phyloP scores from a whole-genome alignment of 1,140 invertebrate species.

The Leptopilina boulardi region DNA sequence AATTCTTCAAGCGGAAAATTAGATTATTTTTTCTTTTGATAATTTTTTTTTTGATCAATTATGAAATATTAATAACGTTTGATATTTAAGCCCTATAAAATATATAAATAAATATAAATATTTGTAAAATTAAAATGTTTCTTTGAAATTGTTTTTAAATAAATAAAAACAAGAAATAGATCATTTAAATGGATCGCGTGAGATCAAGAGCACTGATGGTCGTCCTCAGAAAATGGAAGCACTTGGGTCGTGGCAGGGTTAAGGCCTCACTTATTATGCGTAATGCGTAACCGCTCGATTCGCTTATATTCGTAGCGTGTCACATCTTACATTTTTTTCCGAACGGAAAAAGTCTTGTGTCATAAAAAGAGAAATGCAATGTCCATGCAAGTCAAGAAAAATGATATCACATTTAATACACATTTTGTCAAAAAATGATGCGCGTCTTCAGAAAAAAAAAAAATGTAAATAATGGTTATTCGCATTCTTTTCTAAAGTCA shows the following conservation, averaged over 20 bases:
- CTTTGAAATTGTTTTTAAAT: too few species aligned
- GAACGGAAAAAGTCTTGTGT: background rate
- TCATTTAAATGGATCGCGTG: too few species aligned
- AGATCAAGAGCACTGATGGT: too few species aligned
- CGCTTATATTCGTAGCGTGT: constrained; percentile 16
- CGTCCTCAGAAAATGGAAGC: background rate
- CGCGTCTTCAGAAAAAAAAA: background rate
- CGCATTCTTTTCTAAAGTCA: background rate
- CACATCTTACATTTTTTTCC: background rate
- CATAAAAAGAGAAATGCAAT: background rate
- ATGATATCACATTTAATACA: background rate
- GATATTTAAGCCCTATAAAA: too few species aligned
- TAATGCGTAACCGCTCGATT: constrained; percentile 13
- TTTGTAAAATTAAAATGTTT: too few species aligned
- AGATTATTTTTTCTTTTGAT: background rate
- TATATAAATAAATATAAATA: too few species aligned
- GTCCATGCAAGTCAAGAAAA: constrained; percentile 1
- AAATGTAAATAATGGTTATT: background rate
- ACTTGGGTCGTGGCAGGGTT: constrained; percentile 1
- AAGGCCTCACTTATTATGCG: constrained; percentile 12
- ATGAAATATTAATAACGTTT: too few species aligned
- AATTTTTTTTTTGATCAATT: too few species aligned
- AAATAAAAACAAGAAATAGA: too few species aligned
- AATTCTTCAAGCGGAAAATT: background rate
- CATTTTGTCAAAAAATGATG: background rate